Conservation (phyloP, 1,140 invertebrate species). For the Charaxes varanes region DNA sequence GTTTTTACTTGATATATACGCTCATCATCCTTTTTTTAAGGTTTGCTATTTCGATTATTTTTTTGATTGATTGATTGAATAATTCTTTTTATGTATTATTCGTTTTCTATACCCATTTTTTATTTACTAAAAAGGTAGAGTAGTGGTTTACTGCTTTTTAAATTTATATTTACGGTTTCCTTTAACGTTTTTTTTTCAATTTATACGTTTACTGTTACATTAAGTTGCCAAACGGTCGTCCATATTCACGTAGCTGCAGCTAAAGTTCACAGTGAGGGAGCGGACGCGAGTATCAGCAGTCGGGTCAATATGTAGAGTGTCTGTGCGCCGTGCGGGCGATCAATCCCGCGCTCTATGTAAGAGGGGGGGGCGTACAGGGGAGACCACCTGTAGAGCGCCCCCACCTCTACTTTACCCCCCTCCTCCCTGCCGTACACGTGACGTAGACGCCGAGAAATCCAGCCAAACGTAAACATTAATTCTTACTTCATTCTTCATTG, state of each 20-base stretch:
- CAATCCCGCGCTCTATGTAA: constrained; percentile 56
- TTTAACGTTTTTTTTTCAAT: no score
- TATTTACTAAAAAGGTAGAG: no score
- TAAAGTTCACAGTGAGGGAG: constrained; percentile 48
- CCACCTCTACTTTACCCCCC: constrained; percentile 25
- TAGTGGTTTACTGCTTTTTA: no score
- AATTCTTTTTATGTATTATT: no score
- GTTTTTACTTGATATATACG: no score
- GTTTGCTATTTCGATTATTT: no score
- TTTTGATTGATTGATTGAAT: no score
- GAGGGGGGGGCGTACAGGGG: constrained; percentile 18
- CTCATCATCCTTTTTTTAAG: no score
- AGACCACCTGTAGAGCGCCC: constrained; percentile 59
- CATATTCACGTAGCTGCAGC: constrained; percentile 41
- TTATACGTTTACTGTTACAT: no score
- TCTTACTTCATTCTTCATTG: constrained; percentile 70
- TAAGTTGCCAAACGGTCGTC: no score
- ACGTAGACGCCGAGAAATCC: constrained; percentile 64
- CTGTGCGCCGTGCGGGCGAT: constrained; percentile 60
- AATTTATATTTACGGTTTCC: no score
- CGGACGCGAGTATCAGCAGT: constrained; percentile 55
- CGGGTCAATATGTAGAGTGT: constrained; percentile 71
- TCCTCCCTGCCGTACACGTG: constrained; percentile 49
- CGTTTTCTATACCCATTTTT: no score
- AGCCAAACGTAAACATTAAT: constrained; percentile 73